phyloP scores from a whole-genome alignment of 2,113 vertebrate genomes.

The Neogobius melanostomus region DNA sequence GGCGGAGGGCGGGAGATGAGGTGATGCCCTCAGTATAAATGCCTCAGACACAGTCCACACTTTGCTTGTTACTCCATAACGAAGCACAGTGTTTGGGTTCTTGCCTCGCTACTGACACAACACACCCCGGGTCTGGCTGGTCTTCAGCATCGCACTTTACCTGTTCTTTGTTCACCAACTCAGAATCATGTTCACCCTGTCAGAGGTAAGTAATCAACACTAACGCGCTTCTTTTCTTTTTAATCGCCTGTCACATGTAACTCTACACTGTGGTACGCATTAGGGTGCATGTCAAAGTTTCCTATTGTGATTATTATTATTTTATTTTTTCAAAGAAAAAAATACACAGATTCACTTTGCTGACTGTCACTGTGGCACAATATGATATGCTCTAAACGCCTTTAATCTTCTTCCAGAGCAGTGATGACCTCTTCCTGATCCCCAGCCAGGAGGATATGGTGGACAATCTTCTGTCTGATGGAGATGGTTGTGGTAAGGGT shows the following conservation, averaged over 20 bases:
- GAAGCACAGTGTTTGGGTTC: background rate
- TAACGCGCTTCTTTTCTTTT: background rate
- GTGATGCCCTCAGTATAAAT: conserved; percentile 55
- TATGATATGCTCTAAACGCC: background rate
- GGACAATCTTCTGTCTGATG: conserved; percentile 55
- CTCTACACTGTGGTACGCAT: too few species aligned
- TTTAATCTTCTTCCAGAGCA: conserved; percentile 45
- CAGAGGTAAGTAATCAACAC: conserved; percentile 47
- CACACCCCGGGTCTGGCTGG: background rate
- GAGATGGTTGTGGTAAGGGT: background rate
- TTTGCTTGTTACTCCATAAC: background rate
- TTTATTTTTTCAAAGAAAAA: too few species aligned
- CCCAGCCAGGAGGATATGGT: conserved; percentile 56
- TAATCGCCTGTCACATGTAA: background rate
- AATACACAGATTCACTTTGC: too few species aligned
- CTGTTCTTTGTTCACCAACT: background rate
- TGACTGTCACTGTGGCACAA: too few species aligned
- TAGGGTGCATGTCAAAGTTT: background rate
- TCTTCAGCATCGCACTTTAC: background rate
- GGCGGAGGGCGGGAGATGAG: background rate
- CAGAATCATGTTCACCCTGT: conserved; percentile 36
- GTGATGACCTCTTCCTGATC: conserved; percentile 65
- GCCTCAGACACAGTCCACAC: background rate
- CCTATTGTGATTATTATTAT: too few species aligned
- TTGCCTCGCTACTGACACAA: background rate